Evolutionary conservation across 2,113 vertebrate genomes (phyloP).

Genomic region (Lasiurus borealis): DNA sequence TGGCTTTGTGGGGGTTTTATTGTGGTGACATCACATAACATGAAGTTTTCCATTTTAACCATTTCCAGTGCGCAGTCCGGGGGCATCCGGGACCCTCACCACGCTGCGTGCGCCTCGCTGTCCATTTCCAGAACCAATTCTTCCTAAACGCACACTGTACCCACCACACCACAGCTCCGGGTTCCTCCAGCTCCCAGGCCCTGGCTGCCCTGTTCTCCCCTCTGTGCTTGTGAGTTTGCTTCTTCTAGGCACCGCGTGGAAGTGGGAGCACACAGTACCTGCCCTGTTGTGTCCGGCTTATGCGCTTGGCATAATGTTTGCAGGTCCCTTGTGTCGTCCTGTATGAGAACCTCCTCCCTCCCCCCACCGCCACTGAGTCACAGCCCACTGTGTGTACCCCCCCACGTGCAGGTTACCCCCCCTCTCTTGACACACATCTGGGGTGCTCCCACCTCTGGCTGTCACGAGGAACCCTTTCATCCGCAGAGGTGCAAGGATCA

Average conservation of each 20-base stretch:
- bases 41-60: neutral
- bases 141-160: neutral
- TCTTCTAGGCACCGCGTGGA: too few relatives aligned
- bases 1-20: neutral
- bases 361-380: neutral
- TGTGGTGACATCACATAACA: neutral
- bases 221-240: neutral
- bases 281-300: neutral
- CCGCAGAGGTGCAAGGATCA: too few relatives aligned
- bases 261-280: neutral
- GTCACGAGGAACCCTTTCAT: neutral
- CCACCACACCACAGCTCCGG: neutral
- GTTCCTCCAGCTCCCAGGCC: too few relatives aligned
- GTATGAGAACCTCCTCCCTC: neutral
- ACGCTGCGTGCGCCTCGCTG: rapidly evolving
- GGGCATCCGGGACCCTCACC: neutral
- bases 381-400: too few relatives aligned
- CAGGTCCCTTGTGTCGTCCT: neutral
- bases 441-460: neutral
- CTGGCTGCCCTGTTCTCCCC: too few relatives aligned
- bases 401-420: too few relatives aligned
- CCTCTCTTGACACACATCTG: neutral
- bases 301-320: neutral
- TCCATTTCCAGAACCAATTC: neutral
- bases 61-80: neutral